These are phyloP conservation scores for Clarias batrachus DNA, from an alignment of 2,113 vertebrate genomes.

Conservation along the genomic window DNA sequence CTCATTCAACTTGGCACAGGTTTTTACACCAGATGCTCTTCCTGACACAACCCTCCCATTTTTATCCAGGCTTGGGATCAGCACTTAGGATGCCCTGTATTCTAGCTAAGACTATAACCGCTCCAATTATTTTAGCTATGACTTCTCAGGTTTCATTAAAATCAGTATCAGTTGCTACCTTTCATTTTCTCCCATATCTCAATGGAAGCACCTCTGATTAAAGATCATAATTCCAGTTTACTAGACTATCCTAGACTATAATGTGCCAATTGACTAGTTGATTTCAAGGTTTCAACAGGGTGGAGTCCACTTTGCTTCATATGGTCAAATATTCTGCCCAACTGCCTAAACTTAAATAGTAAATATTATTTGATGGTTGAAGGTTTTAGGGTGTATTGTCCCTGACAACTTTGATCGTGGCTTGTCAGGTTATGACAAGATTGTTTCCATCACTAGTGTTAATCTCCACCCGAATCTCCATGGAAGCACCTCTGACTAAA, in stretches of 20 bases:
- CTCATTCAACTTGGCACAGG: too few relatives aligned
- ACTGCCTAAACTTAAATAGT: background rate
- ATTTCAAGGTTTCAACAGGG: constrained; percentile 73
- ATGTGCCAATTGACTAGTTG: constrained; percentile 44
- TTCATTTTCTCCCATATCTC: constrained; percentile 68
- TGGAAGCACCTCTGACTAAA: constrained; percentile 69
- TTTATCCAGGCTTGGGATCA: too few relatives aligned
- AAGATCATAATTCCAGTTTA: constrained; percentile 64
- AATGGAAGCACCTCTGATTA: constrained; percentile 70
- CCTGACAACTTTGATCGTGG: constrained; percentile 47
- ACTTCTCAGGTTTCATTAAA: constrained; percentile 73
- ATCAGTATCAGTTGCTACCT: constrained; percentile 57
- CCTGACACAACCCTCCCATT: too few relatives aligned
- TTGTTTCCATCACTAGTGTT: constrained; percentile 58
- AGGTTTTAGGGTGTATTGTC: constrained; percentile 57
- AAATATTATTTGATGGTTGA: constrained; percentile 47
- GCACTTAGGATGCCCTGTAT: background rate
- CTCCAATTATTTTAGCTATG: constrained; percentile 43
- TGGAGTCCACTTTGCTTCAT: constrained; percentile 46
- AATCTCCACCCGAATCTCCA: constrained; percentile 69
- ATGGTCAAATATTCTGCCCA: background rate
- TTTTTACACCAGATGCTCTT: too few relatives aligned
- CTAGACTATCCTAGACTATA: constrained; percentile 49
- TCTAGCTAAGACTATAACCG: constrained; percentile 56
- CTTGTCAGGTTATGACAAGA: constrained; percentile 71